Conservation (phyloP, 2,113 vertebrate genomes). For the Regulus satrapa region DNA sequence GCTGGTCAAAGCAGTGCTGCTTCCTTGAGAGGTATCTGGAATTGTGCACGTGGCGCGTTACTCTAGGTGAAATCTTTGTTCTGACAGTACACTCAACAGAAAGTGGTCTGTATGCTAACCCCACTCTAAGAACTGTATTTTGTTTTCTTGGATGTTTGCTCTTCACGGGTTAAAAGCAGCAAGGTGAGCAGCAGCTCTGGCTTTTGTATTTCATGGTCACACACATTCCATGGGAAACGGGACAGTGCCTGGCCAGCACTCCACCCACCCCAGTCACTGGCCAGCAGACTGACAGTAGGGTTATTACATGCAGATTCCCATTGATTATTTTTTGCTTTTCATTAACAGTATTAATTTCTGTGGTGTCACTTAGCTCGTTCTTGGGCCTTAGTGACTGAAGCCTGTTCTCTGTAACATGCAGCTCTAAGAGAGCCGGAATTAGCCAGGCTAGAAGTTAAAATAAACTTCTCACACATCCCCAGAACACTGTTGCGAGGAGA, state of each 20-base stretch:
- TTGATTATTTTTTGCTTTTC: background rate
- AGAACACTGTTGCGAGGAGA: background rate
- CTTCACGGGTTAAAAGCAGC: background rate
- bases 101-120: background rate
- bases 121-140: background rate
- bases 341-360: background rate
- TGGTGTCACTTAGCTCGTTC: background rate
- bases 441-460: background rate
- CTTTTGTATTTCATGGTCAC: background rate
- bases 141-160: background rate
- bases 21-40: slow-evolving; percentile 31
- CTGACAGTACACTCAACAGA: background rate
- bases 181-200: slow-evolving; percentile 1
- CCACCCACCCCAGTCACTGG: background rate
- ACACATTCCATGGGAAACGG: background rate
- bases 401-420: background rate
- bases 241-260: background rate
- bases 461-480: background rate
- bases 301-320: background rate
- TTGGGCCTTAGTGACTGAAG: background rate
- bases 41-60: slow-evolving; percentile 43
- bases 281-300: background rate
- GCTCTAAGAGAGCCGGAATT: background rate
- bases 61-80: background rate
- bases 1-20: slow-evolving; percentile 37